Evolutionary conservation across 1,140 invertebrate species (phyloP), one percentile per base, ranked within the genome.

Genomic region (Calliphora vicina): DNA sequence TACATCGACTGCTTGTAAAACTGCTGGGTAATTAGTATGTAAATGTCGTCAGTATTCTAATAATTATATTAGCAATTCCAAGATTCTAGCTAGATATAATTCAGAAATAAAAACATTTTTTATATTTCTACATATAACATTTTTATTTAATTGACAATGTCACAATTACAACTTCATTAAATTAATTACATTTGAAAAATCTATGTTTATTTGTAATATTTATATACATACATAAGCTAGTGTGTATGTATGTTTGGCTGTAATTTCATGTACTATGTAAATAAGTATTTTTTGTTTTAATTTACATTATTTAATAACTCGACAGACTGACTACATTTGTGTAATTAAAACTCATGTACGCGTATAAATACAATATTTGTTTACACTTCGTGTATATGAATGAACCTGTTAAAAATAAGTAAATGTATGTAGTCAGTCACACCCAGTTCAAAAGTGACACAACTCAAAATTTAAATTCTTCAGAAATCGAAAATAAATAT

Each of bases 301-400:
- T 57, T 57, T 17, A 57, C 15, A 57, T 57, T 57, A 57, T 57
- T 57, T 57, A 57, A 57, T 57, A n/a, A 57, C 17, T 57, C 15
- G n/a, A 57, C 50, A 6, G 13, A 17, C 50, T 57, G 50, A n/a
- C 50, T 76, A n/a, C 29, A 76, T 76, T 76, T 76, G 27, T 76
- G 73, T 76, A 76, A 76, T 76, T 76, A 76, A 76, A 76, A 76
- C n/a, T 15, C 35, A 76, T 76, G 73, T 76, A 42, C 20, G 73
- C 73, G 72, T 26, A 15, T 35, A n/a, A 29, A 27, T 35, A 27
- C 27, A 76, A 73, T 27, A 29, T 73, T 6, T 35, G 27, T 72
- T 57, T 57, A 57, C 50, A 57, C 8, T 57, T n/a, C n/a, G n/a
- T n/a, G n/a, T n/a, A n/a, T n/a, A n/a, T n/a, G 10, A 35, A 35